A percentile compares a stretch with the other conserved stretches of the same genome.
These are phyloP conservation scores for Alentia gelatinosa DNA, from an alignment of 2,888 invertebrate species.

Conservation along the genomic window DNA sequence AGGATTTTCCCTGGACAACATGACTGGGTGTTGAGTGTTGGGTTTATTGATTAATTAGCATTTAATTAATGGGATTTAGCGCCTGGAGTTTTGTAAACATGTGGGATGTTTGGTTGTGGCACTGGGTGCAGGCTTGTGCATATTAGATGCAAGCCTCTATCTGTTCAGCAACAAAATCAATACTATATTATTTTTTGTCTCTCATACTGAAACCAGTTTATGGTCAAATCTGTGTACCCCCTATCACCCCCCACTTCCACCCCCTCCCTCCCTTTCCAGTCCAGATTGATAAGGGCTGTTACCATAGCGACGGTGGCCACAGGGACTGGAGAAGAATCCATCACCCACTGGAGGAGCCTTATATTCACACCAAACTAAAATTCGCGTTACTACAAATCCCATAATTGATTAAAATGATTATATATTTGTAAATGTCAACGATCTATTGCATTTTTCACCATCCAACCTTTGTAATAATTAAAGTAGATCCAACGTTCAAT, in stretches of 20 bases:
- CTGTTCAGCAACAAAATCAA: neutral
- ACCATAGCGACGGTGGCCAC: conserved; percentile 20
- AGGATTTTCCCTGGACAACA: no score
- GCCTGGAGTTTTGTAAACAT: no score
- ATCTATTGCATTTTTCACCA: no score
- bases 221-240: conserved; percentile 14
- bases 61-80: neutral
- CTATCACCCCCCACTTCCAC: neutral
- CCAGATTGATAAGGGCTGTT: conserved; percentile 43
- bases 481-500: no score
- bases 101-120: no score
- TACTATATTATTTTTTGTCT: neutral
- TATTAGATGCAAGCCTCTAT: neutral
- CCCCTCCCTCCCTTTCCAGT: neutral
- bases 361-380: neutral
- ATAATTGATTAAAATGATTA: no score
- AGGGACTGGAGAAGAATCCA: neutral
- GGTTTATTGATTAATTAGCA: neutral
- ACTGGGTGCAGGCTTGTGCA: no score
- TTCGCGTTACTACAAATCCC: no score
- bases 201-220: neutral
- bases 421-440: no score
- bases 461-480: no score
- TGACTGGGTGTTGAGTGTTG: no score
- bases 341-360: neutral